Percentiles rank a stretch among this genome's conserved stretches.
Conservation (phyloP, 30 jellyfish, hydroid and myxozoan species). For the Rhopilema esculentum region DNA sequence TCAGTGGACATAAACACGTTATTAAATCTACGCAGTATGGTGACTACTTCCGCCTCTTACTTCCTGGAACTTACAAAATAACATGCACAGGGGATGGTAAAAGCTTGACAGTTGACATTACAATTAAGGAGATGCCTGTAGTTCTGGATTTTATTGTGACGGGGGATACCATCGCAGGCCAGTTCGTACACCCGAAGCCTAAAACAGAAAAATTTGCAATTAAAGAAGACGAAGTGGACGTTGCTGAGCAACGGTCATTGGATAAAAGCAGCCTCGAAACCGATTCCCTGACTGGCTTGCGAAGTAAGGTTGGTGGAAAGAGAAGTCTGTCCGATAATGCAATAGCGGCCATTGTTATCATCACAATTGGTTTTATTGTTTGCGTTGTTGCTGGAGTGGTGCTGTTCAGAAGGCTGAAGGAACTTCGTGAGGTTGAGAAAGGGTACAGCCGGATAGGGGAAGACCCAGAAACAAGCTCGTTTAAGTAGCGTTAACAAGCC, state of each 20-base stretch:
- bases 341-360: slow-evolving; percentile 92
- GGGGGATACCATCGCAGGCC: slow-evolving; percentile 78
- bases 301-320: slow-evolving; percentile 46
- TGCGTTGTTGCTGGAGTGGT: slow-evolving; percentile 97
- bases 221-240: slow-evolving; percentile 60
- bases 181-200: slow-evolving; percentile 54
- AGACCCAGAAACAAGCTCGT: slow-evolving; percentile 48
- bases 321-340: slow-evolving; percentile 79
- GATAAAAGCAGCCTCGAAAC: slow-evolving; percentile 16
- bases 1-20: slow-evolving; percentile 73
- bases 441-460: slow-evolving; percentile 81
- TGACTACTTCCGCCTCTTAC: slow-evolving; percentile 94
- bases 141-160: slow-evolving; percentile 75
- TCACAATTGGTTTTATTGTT: slow-evolving; percentile 86
- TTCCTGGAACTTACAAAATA: slow-evolving; percentile 90
- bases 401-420: slow-evolving; percentile 85
- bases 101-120: slow-evolving; percentile 42
- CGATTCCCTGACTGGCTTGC: slow-evolving; percentile 28
- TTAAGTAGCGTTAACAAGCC: slow-evolving; percentile 5
- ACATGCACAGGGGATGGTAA: slow-evolving; percentile 80
- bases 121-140: slow-evolving; percentile 43
- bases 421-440: slow-evolving; percentile 84
- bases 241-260: slow-evolving; percentile 75
- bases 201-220: slow-evolving; percentile 18
- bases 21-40: slow-evolving; percentile 79